Evolutionary conservation across 2,888 invertebrate species (phyloP).

Genomic region (Enoplolaimus lenunculus): DNA sequence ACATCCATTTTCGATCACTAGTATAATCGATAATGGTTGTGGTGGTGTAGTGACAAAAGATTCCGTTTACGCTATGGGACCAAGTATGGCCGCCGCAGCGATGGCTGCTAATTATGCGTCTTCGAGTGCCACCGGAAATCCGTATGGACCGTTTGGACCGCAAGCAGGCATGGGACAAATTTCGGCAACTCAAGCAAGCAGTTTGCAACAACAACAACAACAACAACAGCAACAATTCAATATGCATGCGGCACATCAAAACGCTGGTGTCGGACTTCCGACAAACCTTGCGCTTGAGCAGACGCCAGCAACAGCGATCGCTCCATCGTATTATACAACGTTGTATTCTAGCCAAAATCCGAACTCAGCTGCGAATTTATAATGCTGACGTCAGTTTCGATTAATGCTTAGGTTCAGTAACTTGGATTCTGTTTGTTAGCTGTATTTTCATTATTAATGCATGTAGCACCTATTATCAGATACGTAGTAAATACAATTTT

Average conservation of each 20-base stretch:
- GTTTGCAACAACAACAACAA: too few relatives aligned
- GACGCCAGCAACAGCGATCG: not conserved
- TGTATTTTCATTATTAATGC: too few relatives aligned
- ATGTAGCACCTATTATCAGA: too few relatives aligned
- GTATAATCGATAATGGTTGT: constrained; percentile 23
- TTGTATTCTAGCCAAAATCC: constrained; percentile 22
- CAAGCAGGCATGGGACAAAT: not conserved
- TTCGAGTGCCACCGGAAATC: not conserved
- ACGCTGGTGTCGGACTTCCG: not conserved
- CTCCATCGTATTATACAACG: constrained; percentile 16
- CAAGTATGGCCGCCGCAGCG: too few relatives aligned
- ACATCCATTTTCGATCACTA: constrained; percentile 24
- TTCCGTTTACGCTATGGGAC: too few relatives aligned
- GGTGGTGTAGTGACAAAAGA: constrained; percentile 7
- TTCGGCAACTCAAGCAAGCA: too few relatives aligned
- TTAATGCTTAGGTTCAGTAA: too few relatives aligned
- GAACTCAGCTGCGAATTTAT: constrained; percentile 21
- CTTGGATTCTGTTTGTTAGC: too few relatives aligned
- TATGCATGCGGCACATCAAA: not conserved
- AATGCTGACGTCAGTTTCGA: not conserved
- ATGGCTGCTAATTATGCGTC: too few relatives aligned
- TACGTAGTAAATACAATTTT: too few relatives aligned
- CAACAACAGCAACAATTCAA: too few relatives aligned
- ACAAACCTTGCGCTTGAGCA: too few relatives aligned
- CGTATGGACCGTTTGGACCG: constrained; percentile 15